Percentiles rank a stretch among this genome's conserved stretches.
phyloP scores from a whole-genome alignment of 2,888 invertebrate genomes.

The Himalopsyche kuldschensis region DNA sequence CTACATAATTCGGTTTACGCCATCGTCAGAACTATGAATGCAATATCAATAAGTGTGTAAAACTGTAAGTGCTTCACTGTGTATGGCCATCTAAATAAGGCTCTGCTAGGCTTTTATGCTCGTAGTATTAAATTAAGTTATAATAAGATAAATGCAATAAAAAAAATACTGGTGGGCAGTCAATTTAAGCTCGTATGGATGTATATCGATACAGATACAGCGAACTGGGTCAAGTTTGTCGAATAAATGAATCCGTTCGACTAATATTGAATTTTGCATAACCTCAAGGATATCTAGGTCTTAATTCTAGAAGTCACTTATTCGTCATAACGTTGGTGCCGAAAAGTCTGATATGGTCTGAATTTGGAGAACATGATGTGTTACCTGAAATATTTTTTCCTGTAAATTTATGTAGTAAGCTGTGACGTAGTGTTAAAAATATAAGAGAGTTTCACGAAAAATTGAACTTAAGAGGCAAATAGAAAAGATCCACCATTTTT shows the following conservation, averaged over 20 bases:
- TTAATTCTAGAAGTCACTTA: background rate
- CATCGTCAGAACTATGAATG: no score
- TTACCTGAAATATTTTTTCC: no score
- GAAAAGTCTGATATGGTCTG: background rate
- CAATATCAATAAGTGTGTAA: no score
- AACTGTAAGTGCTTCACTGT: no score
- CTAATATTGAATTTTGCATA: background rate
- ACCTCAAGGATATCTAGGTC: background rate
- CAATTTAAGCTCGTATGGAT: background rate
- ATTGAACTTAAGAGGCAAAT: no score
- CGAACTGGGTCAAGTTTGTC: constrained; percentile 10
- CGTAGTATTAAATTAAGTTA: background rate
- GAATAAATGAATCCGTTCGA: background rate
- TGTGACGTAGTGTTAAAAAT: no score
- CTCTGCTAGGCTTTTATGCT: background rate
- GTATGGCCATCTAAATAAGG: background rate
- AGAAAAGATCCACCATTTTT: no score
- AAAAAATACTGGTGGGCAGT: background rate
- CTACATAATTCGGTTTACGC: no score
- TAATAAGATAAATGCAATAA: constrained; percentile 4
- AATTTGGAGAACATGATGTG: background rate
- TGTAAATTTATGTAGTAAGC: no score
- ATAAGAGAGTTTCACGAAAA: no score
- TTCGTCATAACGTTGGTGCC: background rate
- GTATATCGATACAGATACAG: background rate